Percentiles rank a stretch among this genome's conserved stretches.
Conservation (phyloP, 2,888 invertebrate genomes). For the Lacanobia wlatinum region DNA sequence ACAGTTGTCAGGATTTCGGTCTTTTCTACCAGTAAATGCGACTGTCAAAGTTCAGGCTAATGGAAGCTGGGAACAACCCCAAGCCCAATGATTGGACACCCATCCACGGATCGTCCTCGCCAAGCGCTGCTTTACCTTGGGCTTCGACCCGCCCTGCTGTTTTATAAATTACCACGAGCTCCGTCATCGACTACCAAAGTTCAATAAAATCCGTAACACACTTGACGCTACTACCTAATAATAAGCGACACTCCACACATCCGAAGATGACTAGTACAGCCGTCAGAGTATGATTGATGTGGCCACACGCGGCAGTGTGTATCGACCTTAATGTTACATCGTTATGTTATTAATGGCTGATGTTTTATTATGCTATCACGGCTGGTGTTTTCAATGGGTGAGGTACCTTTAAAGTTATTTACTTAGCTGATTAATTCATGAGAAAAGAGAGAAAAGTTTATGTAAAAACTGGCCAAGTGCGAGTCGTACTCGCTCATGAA, state of each 20-base stretch:
- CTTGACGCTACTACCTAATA: slow-evolving; percentile 35
- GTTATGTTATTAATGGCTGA: slow-evolving; percentile 36
- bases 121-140: background rate
- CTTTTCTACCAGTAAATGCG: too few species aligned
- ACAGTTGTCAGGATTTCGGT: too few species aligned
- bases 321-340: slow-evolving; percentile 57
- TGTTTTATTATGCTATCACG: slow-evolving; percentile 13
- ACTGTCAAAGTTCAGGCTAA: too few species aligned
- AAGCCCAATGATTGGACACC: too few species aligned
- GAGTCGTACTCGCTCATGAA: too few species aligned
- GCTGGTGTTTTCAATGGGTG: background rate
- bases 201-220: slow-evolving; percentile 16
- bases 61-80: too few species aligned
- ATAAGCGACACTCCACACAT: slow-evolving; percentile 44
- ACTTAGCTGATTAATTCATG: too few species aligned
- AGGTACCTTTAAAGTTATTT: too few species aligned
- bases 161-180: background rate
- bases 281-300: slow-evolving; percentile 63
- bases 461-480: too few species aligned
- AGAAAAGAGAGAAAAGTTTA: too few species aligned
- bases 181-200: background rate
- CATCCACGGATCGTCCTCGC: background rate
- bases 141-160: background rate
- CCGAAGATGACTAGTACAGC: slow-evolving; percentile 51
- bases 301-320: slow-evolving; percentile 46